phyloP scores from a whole-genome alignment of 2,888 invertebrate genomes.

The Copidosoma aretas region DNA sequence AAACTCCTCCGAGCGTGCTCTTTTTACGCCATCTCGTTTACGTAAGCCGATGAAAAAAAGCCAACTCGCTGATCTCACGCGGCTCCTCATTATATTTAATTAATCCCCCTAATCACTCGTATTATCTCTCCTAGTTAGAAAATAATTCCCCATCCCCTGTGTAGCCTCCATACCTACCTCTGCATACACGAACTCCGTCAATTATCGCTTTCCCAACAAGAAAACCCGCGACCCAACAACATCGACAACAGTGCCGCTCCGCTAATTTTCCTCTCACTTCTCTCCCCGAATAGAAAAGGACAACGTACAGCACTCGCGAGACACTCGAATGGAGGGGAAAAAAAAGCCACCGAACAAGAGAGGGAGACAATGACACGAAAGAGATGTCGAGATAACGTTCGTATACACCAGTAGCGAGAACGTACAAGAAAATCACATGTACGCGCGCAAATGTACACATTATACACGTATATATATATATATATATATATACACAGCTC shows the following conservation, averaged over 20 bases:
- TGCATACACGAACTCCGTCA: background rate
- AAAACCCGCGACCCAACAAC: background rate
- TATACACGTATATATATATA: too few relatives aligned
- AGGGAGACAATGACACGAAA: slow-evolving; percentile 22
- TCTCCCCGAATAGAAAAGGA: background rate
- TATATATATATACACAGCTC: too few relatives aligned
- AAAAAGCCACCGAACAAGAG: slow-evolving; percentile 13
- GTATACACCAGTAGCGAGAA: background rate
- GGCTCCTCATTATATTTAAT: background rate
- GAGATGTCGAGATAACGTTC: slow-evolving; percentile 18
- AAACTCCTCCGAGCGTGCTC: too few relatives aligned
- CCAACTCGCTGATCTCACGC: background rate
- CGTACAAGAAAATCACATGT: background rate
- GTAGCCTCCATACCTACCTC: too few relatives aligned
- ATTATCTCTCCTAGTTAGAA: background rate
- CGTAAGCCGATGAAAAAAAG: background rate
- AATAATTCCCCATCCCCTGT: background rate
- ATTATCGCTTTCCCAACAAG: background rate
- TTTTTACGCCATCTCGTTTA: background rate
- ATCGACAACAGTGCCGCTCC: slow-evolving; percentile 8
- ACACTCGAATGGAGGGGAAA: slow-evolving; percentile 7
- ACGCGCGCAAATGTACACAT: background rate
- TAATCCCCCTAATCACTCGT: background rate
- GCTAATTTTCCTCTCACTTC: slow-evolving; percentile 21
- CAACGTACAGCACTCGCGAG: background rate